Evolutionary conservation across 2,113 vertebrate species (phyloP).

Genomic region (Poicephalus gulielmi): DNA sequence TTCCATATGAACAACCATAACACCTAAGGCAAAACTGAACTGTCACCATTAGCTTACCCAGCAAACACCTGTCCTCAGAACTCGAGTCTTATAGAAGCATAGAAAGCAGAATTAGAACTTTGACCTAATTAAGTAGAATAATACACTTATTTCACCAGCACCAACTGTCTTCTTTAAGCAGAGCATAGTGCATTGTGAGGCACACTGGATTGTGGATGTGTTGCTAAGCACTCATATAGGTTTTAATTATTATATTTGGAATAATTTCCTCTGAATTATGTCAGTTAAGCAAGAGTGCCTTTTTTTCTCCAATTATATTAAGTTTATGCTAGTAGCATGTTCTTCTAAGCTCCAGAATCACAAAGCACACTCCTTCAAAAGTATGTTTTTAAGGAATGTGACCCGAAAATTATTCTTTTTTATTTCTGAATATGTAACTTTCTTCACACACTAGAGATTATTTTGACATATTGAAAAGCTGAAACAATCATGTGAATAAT

Average conservation of each 20-base stretch:
- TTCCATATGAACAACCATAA: background rate
- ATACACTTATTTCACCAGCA: background rate
- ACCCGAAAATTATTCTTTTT: background rate
- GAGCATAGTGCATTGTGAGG: background rate
- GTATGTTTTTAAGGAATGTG: background rate
- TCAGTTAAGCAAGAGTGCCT: background rate
- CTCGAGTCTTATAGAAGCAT: background rate
- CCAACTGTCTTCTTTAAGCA: background rate
- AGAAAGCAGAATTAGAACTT: background rate
- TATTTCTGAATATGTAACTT: background rate
- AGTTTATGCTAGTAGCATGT: background rate
- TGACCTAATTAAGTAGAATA: background rate
- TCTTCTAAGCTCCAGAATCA: background rate
- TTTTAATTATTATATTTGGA: background rate
- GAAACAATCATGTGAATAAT: background rate
- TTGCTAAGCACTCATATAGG: background rate
- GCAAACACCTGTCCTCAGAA: background rate
- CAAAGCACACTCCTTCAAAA: background rate
- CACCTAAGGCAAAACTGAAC: background rate
- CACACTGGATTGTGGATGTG: background rate
- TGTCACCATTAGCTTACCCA: background rate
- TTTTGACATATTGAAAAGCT: background rate
- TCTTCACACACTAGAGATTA: background rate
- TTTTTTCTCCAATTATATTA: background rate
- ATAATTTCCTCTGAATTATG: background rate